These are phyloP conservation scores for Florisuga fusca DNA, from an alignment of 2,797 vertebrate genomes.

Conservation along the genomic window DNA sequence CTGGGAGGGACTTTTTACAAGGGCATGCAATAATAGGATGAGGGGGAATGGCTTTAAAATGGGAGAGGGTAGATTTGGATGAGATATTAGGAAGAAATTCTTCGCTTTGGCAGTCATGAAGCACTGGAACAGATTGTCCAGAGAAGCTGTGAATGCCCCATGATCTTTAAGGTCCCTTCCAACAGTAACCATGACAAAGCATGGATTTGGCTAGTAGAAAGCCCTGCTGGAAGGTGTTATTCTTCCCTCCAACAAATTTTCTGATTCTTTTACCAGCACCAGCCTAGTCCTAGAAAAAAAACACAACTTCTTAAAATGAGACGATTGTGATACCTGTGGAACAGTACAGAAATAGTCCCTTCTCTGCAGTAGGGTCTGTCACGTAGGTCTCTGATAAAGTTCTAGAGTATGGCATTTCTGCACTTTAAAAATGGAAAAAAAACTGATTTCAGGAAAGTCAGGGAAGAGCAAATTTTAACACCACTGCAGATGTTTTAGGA, in stretches of 20 bases:
- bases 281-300: neutral
- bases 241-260: neutral
- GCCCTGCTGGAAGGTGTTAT: neutral
- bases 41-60: too few relatives aligned
- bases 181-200: neutral
- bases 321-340: neutral
- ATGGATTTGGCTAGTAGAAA: neutral
- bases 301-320: neutral
- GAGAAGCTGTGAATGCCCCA: too few relatives aligned
- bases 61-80: too few relatives aligned
- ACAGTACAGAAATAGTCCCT: neutral
- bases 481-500: neutral
- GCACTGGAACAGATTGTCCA: too few relatives aligned
- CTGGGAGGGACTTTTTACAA: too few relatives aligned
- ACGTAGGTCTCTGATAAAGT: fast-evolving
- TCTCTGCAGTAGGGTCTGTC: neutral
- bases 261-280: neutral
- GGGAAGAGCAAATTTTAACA: neutral
- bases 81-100: too few relatives aligned
- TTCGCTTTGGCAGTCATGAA: too few relatives aligned
- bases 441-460: neutral
- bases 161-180: too few relatives aligned
- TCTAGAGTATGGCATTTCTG: neutral
- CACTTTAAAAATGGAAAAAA: neutral
- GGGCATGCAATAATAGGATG: too few relatives aligned